A percentile compares a stretch with the other conserved stretches of the same genome.
Evolutionary conservation across 2,113 vertebrate species (phyloP).

Genomic region (Myxocyprinus asiaticus): DNA sequence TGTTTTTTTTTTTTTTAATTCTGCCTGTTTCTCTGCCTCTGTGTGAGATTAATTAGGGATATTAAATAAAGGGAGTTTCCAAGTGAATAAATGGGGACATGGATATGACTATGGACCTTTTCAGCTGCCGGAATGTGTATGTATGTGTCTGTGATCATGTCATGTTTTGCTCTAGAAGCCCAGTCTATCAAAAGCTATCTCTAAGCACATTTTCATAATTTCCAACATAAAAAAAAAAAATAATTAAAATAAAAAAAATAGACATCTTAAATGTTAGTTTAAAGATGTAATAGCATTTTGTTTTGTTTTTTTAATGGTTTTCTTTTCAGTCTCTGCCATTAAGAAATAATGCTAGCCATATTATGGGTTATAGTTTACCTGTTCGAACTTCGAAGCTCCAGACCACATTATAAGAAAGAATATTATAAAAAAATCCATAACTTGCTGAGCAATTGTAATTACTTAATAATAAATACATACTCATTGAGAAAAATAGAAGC

Average conservation of each 20-base stretch:
- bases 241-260: too few relatives aligned
- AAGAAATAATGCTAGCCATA: neutral
- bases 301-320: neutral
- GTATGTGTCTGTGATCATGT: neutral
- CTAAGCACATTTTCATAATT: too few relatives aligned
- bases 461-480: conserved; percentile 27
- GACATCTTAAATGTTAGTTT: neutral
- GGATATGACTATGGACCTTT: conserved; percentile 9
- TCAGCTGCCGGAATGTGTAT: neutral
- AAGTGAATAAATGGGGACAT: conserved; percentile 41
- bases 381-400: too few relatives aligned
- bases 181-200: too few relatives aligned
- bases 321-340: neutral
- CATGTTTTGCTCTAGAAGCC: too few relatives aligned
- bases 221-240: too few relatives aligned
- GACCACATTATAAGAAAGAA: neutral
- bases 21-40: conserved; percentile 5
- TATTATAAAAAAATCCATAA: conserved; percentile 21
- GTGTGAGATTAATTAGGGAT: conserved; percentile 41
- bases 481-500: neutral
- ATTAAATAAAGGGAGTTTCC: conserved; percentile 39
- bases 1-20: too few relatives aligned
- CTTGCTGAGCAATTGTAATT: conserved; percentile 14
- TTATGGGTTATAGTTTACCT: too few relatives aligned
- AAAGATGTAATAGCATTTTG: neutral